phyloP scores from a whole-genome alignment of 2,113 vertebrate genomes.

The Lepisosteus oculatus region DNA sequence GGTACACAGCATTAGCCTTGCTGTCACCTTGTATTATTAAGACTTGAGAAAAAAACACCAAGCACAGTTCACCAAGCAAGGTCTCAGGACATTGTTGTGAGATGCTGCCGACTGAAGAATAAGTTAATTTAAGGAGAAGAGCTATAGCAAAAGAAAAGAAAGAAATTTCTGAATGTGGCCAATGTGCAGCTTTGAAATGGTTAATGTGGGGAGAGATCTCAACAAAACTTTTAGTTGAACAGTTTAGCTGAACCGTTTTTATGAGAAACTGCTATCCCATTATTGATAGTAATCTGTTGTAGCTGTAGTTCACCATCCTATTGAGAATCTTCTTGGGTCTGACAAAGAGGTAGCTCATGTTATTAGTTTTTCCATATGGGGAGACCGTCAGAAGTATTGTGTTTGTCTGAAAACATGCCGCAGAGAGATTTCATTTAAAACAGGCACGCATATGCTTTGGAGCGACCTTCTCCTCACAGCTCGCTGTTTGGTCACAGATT shows the following conservation, averaged over 20 bases:
- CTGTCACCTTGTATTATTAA: too few species aligned
- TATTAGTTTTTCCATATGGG: conserved; percentile 33
- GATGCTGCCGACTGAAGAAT: too few species aligned
- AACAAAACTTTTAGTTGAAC: conserved; percentile 9
- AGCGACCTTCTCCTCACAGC: too few species aligned
- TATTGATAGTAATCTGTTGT: conserved; percentile 11
- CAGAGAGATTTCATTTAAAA: too few species aligned
- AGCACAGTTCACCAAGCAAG: too few species aligned
- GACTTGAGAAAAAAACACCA: too few species aligned
- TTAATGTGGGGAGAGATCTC: conserved; percentile 15
- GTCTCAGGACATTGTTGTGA: too few species aligned
- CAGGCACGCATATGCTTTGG: too few species aligned
- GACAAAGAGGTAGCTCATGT: conserved; percentile 27
- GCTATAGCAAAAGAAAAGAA: neutral
- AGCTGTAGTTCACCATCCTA: conserved; percentile 30
- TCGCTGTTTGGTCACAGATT: too few species aligned
- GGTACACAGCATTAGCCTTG: too few species aligned
- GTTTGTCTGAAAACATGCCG: too few species aligned
- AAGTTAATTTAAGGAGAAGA: too few species aligned
- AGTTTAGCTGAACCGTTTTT: conserved; percentile 48
- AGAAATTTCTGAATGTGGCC: neutral
- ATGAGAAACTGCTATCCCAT: conserved; percentile 36
- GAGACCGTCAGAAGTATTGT: neutral
- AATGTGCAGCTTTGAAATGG: neutral
- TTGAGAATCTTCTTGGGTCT: conserved; percentile 27